Conservation (phyloP, 1,140 invertebrate species). For the Gerris buenoi region DNA sequence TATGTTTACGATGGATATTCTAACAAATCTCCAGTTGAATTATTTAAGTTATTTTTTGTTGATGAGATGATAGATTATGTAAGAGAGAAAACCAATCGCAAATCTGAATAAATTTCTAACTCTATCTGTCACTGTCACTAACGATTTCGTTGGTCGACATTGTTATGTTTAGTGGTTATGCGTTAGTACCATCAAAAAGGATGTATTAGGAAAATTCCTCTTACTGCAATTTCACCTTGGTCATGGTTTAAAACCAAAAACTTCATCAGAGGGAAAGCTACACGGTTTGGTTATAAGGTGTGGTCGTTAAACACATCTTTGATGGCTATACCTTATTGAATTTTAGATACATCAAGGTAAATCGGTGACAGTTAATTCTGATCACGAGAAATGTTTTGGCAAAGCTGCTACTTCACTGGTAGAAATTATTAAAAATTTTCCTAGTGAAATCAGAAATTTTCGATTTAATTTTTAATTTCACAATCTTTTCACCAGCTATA, state of each 20-base stretch:
- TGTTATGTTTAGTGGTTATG: too few species aligned
- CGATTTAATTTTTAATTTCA: constrained; percentile 22
- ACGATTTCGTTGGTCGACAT: too few species aligned
- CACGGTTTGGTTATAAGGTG: constrained; percentile 21
- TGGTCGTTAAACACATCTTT: constrained; percentile 19
- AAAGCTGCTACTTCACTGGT: constrained; percentile 21
- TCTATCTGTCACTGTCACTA: too few species aligned
- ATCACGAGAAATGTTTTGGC: constrained; percentile 20
- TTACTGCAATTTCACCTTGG: too few species aligned
- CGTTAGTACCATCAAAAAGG: too few species aligned
- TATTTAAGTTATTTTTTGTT: constrained; percentile 16
- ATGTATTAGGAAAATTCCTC: too few species aligned
- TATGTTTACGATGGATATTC: constrained; percentile 9
- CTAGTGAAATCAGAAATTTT: constrained; percentile 4
- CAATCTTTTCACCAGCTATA: constrained; percentile 24
- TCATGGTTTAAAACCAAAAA: constrained; percentile 24
- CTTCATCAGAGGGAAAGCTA: constrained; percentile 22
- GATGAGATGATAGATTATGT: constrained; percentile 23
- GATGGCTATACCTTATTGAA: constrained; percentile 20
- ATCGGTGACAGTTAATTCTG: constrained; percentile 13
- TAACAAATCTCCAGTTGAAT: constrained; percentile 10
- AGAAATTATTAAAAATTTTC: constrained; percentile 20
- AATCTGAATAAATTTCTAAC: not conserved
- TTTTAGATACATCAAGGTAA: constrained; percentile 26
- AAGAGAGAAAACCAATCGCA: not conserved